phyloP scores from a whole-genome alignment of 2,113 vertebrate species.

The Prinia subflava region DNA sequence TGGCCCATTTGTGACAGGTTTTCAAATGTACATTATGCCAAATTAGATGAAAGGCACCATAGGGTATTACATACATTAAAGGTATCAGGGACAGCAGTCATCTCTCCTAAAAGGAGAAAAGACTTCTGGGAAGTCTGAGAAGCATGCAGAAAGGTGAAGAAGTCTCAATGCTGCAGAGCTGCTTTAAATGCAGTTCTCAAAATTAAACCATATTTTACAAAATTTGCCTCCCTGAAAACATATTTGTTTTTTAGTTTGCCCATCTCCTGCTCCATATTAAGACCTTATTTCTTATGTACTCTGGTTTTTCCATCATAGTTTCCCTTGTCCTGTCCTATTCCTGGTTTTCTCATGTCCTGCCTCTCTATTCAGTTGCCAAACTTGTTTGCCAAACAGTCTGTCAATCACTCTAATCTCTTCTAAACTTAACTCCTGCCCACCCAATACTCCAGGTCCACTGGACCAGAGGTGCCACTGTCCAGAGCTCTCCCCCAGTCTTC shows the following conservation, averaged over 20 bases:
- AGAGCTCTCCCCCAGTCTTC: not conserved
- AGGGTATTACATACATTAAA: not conserved
- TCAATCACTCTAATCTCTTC: not conserved
- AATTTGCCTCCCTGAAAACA: not conserved
- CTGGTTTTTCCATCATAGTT: not conserved
- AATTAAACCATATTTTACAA: not conserved
- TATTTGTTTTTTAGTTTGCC: not conserved
- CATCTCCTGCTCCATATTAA: not conserved
- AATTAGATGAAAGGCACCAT: not conserved
- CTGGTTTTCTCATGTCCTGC: not conserved
- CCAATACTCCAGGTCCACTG: not conserved
- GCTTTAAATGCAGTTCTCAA: not conserved
- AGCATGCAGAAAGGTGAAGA: not conserved
- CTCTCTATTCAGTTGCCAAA: not conserved
- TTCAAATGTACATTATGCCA: not conserved
- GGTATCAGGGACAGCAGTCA: not conserved
- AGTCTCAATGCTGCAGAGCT: not conserved
- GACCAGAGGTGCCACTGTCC: not conserved
- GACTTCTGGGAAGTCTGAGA: not conserved
- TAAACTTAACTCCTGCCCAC: not conserved
- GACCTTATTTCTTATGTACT: not conserved
- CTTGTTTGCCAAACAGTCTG: not conserved
- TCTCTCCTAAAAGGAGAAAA: not conserved
- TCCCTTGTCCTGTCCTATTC: not conserved
- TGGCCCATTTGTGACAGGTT: constrained; percentile 10